These are phyloP conservation scores for Agonopterix heracliana DNA, from an alignment of 2,888 invertebrate species.

Conservation along the genomic window DNA sequence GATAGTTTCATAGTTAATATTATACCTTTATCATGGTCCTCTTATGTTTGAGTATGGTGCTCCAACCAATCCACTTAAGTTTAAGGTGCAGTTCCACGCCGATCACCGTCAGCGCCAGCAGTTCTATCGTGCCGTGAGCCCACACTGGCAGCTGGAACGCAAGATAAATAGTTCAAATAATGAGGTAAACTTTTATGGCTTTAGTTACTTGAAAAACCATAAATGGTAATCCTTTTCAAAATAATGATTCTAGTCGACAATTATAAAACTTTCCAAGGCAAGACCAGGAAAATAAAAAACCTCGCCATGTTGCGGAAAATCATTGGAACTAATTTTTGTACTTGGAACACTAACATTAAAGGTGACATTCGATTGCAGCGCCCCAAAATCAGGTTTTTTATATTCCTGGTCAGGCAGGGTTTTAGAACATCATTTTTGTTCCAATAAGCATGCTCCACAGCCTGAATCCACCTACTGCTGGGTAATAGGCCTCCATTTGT, in stretches of 20 bases:
- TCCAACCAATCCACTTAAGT: constrained; percentile 90
- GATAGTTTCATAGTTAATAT: no score
- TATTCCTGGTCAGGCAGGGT: no score
- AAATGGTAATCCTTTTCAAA: background rate
- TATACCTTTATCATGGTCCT: constrained; percentile 89
- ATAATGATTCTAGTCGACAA: background rate
- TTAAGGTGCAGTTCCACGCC: constrained; percentile 87
- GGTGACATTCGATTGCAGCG: no score
- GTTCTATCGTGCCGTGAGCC: constrained; percentile 88
- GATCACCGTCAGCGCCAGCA: constrained; percentile 84
- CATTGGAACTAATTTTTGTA: no score
- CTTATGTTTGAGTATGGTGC: constrained; percentile 88
- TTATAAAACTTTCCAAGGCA: background rate
- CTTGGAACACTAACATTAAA: no score
- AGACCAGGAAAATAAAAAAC: no score
- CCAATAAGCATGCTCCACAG: no score
- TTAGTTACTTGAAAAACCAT: background rate
- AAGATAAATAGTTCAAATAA: constrained; percentile 9
- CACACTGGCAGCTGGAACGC: constrained; percentile 83
- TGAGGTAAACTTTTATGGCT: constrained; percentile 1
- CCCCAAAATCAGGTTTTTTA: no score
- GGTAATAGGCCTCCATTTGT: no score
- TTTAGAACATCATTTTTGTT: no score
- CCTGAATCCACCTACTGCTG: no score
- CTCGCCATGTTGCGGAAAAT: no score